Evolutionary conservation across 2,113 vertebrate genomes (phyloP), one percentile per base, ranked within the genome.

Genomic region (Pomatorhinus ruficollis): DNA sequence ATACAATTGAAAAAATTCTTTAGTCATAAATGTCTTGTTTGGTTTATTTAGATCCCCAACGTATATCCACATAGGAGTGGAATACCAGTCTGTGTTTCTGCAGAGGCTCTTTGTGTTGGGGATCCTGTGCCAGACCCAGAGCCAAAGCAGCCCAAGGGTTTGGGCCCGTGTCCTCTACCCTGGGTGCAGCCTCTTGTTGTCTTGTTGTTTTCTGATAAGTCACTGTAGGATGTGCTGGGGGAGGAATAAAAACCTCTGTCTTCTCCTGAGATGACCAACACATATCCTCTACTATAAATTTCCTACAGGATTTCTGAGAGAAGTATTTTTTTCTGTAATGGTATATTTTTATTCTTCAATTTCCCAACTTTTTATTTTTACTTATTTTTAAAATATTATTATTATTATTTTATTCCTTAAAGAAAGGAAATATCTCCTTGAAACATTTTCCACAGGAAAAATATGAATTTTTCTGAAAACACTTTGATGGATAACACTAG

Each of bases 151-250:
- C 42, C 61, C 1, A 0, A 37, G 33, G 33, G 24, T 28, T 30
- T 63, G n/a, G 27, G 56, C 12, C 63, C 60, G 16, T 1, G 3
- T 39, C 66, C 72, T 42, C 28, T 74, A 19, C 14, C 21, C 28
- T 16, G 53, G 17, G 33, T 33, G 16, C 54, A 50, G 45, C 45
- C 76, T 83, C 63, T 44, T 39, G 39, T 21, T 87, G 53, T 65
- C 63, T 28, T 47, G 35, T 27, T 89, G 61, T 78, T 78, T 87
- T 94, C 87, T 92, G 79, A 85, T 82, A 76, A 93, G 40, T 90
- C 50, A 37, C 12, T 44, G 10, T 17, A 21, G 49, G 14, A 24
- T 57, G 19, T n/a, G 10, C 18, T 59, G 18, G 9, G 33, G 35
- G 12, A 65, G 9, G 15, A 70, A 60, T 0, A 12, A 72, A 42